These are phyloP conservation scores for Hydrotaea diabolus DNA, from an alignment of 2,888 invertebrate species.

Conservation along the genomic window DNA sequence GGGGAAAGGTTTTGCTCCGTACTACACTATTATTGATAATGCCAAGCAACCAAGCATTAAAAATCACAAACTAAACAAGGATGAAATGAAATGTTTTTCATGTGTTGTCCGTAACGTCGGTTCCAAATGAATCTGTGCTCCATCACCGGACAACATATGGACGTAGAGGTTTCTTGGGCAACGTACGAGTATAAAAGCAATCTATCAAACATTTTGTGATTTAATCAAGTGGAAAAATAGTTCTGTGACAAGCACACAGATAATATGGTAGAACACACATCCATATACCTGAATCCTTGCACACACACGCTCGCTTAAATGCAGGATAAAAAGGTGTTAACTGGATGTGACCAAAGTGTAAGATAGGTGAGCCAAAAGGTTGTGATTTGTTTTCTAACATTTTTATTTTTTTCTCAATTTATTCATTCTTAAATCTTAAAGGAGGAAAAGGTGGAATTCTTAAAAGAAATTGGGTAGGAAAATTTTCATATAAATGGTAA, in stretches of 20 bases:
- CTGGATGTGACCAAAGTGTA: slow-evolving; percentile 2
- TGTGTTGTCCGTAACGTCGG: background rate
- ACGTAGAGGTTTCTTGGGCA: slow-evolving; percentile 8
- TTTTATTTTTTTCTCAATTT: slow-evolving; percentile 15
- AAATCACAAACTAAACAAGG: slow-evolving; percentile 22
- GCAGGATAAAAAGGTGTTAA: slow-evolving; percentile 37
- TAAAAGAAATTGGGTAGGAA: too few relatives aligned
- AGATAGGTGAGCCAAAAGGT: slow-evolving; percentile 5
- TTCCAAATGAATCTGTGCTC: slow-evolving; percentile 7
- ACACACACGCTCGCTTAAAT: slow-evolving; percentile 5
- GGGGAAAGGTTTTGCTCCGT: background rate
- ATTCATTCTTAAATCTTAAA: background rate
- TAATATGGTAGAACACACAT: slow-evolving; percentile 41
- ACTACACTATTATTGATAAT: slow-evolving; percentile 30
- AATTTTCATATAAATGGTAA: too few relatives aligned
- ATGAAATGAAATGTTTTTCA: background rate
- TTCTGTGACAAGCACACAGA: slow-evolving; percentile 47
- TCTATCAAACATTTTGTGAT: slow-evolving; percentile 64
- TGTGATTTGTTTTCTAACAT: slow-evolving; percentile 30
- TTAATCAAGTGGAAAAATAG: slow-evolving; percentile 68
- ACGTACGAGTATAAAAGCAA: background rate
- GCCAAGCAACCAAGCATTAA: slow-evolving; percentile 47
- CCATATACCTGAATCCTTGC: background rate
- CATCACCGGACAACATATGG: background rate
- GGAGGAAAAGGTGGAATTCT: slow-evolving; percentile 1